These are phyloP conservation scores for Ophion slaviceki DNA, from an alignment of 2,888 invertebrate genomes.

Conservation along the genomic window DNA sequence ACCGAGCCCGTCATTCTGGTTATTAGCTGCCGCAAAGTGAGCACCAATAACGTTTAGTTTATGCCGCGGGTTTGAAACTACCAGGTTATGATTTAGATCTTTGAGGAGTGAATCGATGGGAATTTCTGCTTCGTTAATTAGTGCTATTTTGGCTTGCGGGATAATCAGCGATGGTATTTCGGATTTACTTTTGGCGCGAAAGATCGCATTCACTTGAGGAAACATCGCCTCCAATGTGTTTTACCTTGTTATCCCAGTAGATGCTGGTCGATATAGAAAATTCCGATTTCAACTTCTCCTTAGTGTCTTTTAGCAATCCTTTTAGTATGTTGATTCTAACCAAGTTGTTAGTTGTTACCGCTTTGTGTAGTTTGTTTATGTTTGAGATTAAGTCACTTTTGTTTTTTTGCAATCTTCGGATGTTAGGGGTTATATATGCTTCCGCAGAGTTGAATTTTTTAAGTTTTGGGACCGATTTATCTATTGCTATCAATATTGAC, in stretches of 20 bases:
- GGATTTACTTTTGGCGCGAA: conserved; percentile 19
- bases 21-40: too few relatives aligned
- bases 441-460: conserved; percentile 29
- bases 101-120: too few relatives aligned
- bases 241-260: conserved; percentile 49
- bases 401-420: conserved; percentile 32
- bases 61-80: too few relatives aligned
- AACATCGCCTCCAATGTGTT: conserved; percentile 38
- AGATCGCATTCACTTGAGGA: conserved; percentile 38
- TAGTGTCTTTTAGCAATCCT: background rate
- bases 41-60: too few relatives aligned
- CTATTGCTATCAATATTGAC: conserved; percentile 4
- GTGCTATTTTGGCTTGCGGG: too few relatives aligned
- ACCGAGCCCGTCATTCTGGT: background rate
- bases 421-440: conserved; percentile 30
- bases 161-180: conserved; percentile 11
- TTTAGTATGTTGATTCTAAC: too few relatives aligned
- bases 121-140: too few relatives aligned
- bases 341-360: background rate
- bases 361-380: background rate
- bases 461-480: conserved; percentile 8
- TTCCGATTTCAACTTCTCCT: conserved; percentile 13
- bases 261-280: conserved; percentile 36
- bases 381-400: conserved; percentile 36
- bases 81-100: too few relatives aligned